Base-by-base conservation (phyloP, 2,888 invertebrate species). In the Troides aeacus region DNA sequence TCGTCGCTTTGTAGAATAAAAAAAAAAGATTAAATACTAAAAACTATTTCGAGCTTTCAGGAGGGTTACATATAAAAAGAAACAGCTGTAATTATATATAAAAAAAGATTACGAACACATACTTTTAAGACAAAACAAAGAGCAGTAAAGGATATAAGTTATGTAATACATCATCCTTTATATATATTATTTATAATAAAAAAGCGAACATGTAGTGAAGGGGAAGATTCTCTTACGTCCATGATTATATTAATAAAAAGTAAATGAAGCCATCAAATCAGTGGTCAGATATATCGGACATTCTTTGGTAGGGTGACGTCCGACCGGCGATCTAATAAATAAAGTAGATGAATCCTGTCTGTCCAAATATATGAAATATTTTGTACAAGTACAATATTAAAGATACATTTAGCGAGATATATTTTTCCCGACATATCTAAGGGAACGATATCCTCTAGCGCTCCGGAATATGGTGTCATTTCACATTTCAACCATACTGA, bases 221-320 rank as follows among this genome's bases (percentile, higher is more conserved):
- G 50, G 17, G 50, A 50, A 17, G 18, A 50, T 6, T 10, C 50
- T 50, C 18, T 50, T 50, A 50, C 18, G 18, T 17, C 15, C 50
- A 50, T 50, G 15, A 61, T 39, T 30, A 60, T 53, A 50, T 39
- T 50, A 30, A 6, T 21, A 64, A 39, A 59, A 62, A 67, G 18
- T 60, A 60, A 36, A 21, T 39, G 15, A n/a, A 64, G 68, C 60
- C 56, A 68, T 64, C 68, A 68, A 68, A 68, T 68, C 60, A 68
- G 60, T 39, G 68, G 63, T 60, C 64, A 42, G 60, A 56, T 42
- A 68, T 64, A 58, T 64, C 10, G 64, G 53, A n/a, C 64, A 56
- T 46, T 58, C 60, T 64, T 53, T 53, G 64, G 59, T 50, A 68
- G 59, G 68, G 53, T 56, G 68, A 64, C 64, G 60, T 61, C 39